Evolutionary conservation across 2,888 invertebrate species (phyloP).

Genomic region (Phaonia tiefii): DNA sequence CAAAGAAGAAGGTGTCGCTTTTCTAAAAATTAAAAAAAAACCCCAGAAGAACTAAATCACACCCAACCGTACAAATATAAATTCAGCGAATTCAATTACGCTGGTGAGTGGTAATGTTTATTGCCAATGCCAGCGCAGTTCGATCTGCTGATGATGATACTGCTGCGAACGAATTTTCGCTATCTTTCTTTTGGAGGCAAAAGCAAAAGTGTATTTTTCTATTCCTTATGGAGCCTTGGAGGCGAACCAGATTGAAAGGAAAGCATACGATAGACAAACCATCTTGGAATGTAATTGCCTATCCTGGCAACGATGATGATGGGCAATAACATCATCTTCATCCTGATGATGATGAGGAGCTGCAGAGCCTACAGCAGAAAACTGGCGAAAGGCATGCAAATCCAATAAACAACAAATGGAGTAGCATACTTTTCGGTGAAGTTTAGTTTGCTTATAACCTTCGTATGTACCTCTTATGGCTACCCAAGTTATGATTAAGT

Average conservation of each 20-base stretch:
- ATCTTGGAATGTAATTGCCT: neutral
- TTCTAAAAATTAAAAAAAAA: too few relatives aligned
- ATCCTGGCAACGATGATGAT: slow-evolving; percentile 40
- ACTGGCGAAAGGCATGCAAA: slow-evolving; percentile 36
- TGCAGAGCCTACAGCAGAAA: neutral
- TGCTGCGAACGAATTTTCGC: neutral
- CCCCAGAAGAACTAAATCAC: neutral
- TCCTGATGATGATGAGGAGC: neutral
- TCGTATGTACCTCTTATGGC: too few relatives aligned
- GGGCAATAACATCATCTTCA: too few relatives aligned
- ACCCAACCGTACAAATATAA: slow-evolving; percentile 65
- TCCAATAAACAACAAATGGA: too few relatives aligned
- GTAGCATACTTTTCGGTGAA: too few relatives aligned
- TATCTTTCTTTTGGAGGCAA: neutral
- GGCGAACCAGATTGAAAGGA: slow-evolving; percentile 57
- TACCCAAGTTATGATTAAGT: too few relatives aligned
- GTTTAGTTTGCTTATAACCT: too few relatives aligned
- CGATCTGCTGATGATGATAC: slow-evolving; percentile 2
- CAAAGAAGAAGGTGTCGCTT: too few relatives aligned
- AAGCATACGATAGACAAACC: slow-evolving; percentile 26
- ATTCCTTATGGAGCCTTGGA: slow-evolving; percentile 52
- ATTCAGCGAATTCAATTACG: slow-evolving; percentile 70
- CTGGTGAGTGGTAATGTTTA: slow-evolving; percentile 63
- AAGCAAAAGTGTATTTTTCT: slow-evolving; percentile 28
- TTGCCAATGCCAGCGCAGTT: slow-evolving; percentile 52